phyloP scores from a whole-genome alignment of 2,888 invertebrate species.

The Acanthoscelides obtectus region DNA sequence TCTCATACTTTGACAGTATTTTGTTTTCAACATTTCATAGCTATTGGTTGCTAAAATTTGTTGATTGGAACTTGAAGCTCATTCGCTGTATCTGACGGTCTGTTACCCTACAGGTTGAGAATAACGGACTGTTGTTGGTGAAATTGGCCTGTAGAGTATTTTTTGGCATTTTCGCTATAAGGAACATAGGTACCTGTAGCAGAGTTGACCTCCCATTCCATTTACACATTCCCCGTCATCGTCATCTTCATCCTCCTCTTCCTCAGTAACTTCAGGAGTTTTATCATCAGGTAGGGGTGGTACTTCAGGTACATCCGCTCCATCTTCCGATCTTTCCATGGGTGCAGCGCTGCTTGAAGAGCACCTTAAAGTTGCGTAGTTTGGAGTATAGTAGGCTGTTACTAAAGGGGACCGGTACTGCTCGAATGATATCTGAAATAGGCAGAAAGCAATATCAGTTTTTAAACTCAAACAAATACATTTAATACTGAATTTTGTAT shows the following conservation, averaged over 20 bases:
- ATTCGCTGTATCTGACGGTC: too few relatives aligned
- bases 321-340: constrained; percentile 19
- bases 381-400: constrained; percentile 48
- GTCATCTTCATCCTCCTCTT: background rate
- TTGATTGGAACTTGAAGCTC: too few relatives aligned
- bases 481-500: too few relatives aligned
- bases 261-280: background rate
- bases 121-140: too few relatives aligned
- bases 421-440: constrained; percentile 45
- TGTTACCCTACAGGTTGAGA: too few relatives aligned
- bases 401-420: constrained; percentile 54
- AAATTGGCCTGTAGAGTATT: too few relatives aligned
- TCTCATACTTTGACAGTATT: too few relatives aligned
- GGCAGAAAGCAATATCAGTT: too few relatives aligned
- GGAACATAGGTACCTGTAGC: constrained; percentile 20
- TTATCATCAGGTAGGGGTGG: constrained; percentile 40
- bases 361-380: constrained; percentile 49
- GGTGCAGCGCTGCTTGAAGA: constrained; percentile 24
- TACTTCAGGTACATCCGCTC: constrained; percentile 34
- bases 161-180: too few relatives aligned
- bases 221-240: background rate
- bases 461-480: too few relatives aligned
- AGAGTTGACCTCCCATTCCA: constrained; percentile 29
- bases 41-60: too few relatives aligned
- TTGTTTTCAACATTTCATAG: too few relatives aligned